Percentiles rank a stretch among this genome's conserved stretches.
phyloP scores from a whole-genome alignment of 2,888 invertebrate species.

The Caenorhabditis sinica region DNA sequence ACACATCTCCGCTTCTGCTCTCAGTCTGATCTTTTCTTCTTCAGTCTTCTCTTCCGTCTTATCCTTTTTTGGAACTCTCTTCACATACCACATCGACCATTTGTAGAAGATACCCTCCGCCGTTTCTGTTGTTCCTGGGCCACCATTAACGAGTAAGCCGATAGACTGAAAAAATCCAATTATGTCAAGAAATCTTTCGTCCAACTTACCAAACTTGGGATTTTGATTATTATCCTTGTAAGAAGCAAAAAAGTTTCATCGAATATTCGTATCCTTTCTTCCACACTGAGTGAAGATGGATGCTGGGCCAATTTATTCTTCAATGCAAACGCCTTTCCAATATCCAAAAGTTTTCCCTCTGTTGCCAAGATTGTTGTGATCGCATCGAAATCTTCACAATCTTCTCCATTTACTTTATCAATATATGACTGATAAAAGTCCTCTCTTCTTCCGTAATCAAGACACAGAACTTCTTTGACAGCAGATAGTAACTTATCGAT shows the following conservation, averaged over 20 bases:
- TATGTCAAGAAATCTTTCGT: neutral
- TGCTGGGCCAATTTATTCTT: slow-evolving; percentile 22
- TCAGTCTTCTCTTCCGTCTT: slow-evolving; percentile 14
- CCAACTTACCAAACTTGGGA: slow-evolving; percentile 46
- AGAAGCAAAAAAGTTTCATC: slow-evolving; percentile 55
- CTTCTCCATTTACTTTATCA: slow-evolving; percentile 11
- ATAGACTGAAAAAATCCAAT: slow-evolving; percentile 47
- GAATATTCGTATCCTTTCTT: slow-evolving; percentile 27
- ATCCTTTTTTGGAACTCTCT: slow-evolving; percentile 12
- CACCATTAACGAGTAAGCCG: slow-evolving; percentile 46
- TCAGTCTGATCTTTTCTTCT: neutral
- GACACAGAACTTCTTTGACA: slow-evolving; percentile 19
- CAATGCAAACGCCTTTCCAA: slow-evolving; percentile 10
- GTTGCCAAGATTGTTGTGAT: slow-evolving; percentile 30
- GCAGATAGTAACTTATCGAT: slow-evolving; percentile 27
- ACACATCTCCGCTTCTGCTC: slow-evolving; percentile 29
- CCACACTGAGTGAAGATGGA: neutral
- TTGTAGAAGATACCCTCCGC: slow-evolving; percentile 47
- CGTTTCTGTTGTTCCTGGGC: neutral
- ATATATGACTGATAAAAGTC: slow-evolving; percentile 1
- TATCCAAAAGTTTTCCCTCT: slow-evolving; percentile 24
- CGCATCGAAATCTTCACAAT: slow-evolving; percentile 49
- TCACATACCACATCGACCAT: slow-evolving; percentile 56
- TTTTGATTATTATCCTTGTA: slow-evolving; percentile 41
- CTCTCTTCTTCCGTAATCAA: slow-evolving; percentile 19